Conservation (phyloP, 2,113 vertebrate genomes). For the Myiopsitta monachus region DNA sequence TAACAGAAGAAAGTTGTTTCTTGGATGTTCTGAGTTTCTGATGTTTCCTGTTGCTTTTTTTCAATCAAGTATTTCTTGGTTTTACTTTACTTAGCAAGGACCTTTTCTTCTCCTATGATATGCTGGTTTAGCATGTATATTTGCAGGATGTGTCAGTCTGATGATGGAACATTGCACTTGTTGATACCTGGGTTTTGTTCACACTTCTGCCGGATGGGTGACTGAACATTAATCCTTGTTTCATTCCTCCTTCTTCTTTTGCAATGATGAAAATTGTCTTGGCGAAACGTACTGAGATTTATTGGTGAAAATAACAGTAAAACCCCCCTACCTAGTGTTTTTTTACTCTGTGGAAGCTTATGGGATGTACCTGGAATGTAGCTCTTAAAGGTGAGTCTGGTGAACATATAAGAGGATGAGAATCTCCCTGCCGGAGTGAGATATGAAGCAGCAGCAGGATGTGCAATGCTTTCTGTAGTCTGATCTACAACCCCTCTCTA, state of each 20-base stretch:
- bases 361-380: neutral
- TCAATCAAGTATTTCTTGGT: neutral
- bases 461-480: neutral
- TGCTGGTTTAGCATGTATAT: neutral
- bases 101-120: neutral
- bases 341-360: neutral
- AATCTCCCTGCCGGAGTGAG: neutral
- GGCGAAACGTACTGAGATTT: neutral
- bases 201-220: neutral
- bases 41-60: fast-evolving
- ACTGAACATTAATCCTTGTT: neutral
- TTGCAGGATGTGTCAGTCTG: neutral
- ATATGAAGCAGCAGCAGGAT: neutral
- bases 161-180: neutral
- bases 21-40: neutral
- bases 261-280: neutral
- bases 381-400: neutral
- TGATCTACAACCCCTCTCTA: neutral
- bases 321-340: neutral
- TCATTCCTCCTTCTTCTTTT: neutral
- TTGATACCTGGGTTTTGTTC: neutral
- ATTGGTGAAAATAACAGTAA: neutral
- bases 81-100: neutral
- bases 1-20: neutral
- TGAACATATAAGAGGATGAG: neutral